phyloP scores from a whole-genome alignment of 1,140 invertebrate species.

The Proctacanthus coquilletti region DNA sequence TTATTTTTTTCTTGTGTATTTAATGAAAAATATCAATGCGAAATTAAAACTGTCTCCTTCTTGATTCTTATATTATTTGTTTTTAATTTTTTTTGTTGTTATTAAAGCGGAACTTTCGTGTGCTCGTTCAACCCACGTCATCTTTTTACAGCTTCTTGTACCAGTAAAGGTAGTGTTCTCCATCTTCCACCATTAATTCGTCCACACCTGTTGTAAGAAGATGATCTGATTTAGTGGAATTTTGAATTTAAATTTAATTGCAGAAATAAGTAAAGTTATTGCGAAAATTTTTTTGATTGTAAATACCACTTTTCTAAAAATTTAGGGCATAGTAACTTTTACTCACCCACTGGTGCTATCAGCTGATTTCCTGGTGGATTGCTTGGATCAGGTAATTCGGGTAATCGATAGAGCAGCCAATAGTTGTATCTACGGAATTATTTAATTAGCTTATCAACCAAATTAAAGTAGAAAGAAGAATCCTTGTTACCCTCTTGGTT shows the following conservation, averaged over 20 bases:
- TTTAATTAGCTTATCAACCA: neutral
- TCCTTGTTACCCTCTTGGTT: conserved; percentile 48
- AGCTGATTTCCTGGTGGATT: conserved; percentile 67
- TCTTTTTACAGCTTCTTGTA: conserved; percentile 71
- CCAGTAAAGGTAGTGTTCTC: conserved; percentile 77
- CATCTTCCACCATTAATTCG: conserved; percentile 63
- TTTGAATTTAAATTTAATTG: no score
- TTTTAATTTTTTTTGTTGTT: no score
- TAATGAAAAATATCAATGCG: no score
- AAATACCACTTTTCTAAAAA: no score
- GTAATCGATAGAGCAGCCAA: conserved; percentile 69
- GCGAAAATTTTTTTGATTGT: no score
- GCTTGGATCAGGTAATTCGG: conserved; percentile 54
- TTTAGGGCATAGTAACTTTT: no score
- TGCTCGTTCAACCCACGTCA: no score
- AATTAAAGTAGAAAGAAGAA: neutral
- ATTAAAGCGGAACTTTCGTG: no score
- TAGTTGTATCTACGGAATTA: conserved; percentile 47
- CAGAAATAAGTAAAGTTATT: no score
- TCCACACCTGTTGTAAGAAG: conserved; percentile 79
- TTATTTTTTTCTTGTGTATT: no score
- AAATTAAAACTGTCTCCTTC: no score
- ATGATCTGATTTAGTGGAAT: neutral
- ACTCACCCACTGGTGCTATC: conserved; percentile 66
- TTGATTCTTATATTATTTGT: no score